A percentile compares a stretch with the other conserved stretches of the same genome.
These are phyloP conservation scores for Caranx melampygus DNA, from an alignment of 2,113 vertebrate genomes.

Conservation along the genomic window DNA sequence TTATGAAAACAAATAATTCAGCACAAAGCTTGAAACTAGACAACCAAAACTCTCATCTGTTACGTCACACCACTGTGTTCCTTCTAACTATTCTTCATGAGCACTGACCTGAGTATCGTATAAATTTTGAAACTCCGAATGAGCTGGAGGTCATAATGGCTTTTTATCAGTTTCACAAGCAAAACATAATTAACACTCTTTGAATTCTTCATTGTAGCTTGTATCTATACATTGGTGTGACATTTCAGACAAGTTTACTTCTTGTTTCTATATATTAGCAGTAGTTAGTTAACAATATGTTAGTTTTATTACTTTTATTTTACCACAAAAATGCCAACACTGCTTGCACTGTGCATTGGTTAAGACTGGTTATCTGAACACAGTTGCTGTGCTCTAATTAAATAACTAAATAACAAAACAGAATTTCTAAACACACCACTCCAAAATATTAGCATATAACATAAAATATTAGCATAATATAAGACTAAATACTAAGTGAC, in stretches of 20 bases:
- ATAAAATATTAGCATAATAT: too few species aligned
- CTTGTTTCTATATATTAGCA: not conserved
- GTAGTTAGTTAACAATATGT: slow-evolving; percentile 1
- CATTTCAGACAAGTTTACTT: slow-evolving; percentile 4
- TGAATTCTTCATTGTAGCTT: not conserved
- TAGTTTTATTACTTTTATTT: slow-evolving; percentile 2
- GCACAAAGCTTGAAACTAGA: slow-evolving; percentile 5
- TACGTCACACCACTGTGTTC: slow-evolving; percentile 33
- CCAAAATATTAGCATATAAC: too few species aligned
- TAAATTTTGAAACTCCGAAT: not conserved
- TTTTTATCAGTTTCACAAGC: not conserved
- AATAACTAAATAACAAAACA: too few species aligned
- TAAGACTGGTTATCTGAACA: not conserved
- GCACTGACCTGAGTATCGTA: not conserved
- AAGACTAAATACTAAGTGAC: not conserved
- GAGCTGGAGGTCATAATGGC: not conserved
- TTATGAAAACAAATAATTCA: slow-evolving; percentile 20
- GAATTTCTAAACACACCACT: not conserved
- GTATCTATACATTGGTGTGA: slow-evolving; percentile 7
- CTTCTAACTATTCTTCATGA: not conserved
- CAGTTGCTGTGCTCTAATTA: too few species aligned
- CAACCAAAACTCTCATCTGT: slow-evolving; percentile 4
- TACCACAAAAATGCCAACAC: not conserved
- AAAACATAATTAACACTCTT: not conserved
- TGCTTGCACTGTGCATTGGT: not conserved